These are phyloP conservation scores for Himalopsyche phryganea DNA, from an alignment of 1,140 invertebrate species.

Conservation along the genomic window DNA sequence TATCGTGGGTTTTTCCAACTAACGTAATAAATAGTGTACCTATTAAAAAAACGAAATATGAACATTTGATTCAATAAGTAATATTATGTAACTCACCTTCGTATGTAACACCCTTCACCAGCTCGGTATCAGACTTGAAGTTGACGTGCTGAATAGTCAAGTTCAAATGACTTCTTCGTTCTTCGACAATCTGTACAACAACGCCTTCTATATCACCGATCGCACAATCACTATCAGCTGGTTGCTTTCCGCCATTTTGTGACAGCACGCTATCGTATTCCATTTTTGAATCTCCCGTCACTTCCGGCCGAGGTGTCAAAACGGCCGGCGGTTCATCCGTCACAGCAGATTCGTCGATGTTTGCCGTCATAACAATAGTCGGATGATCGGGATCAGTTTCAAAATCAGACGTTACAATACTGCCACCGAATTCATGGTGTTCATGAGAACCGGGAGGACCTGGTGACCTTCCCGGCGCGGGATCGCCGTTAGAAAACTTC, in stretches of 20 bases:
- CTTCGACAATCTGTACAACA: conserved; percentile 6
- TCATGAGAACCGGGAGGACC: conserved; percentile 13
- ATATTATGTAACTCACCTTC: conserved; percentile 20
- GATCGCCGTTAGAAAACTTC: conserved; percentile 21
- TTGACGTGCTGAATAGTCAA: conserved; percentile 23
- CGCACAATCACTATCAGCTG: conserved; percentile 6
- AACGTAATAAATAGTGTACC: too few species aligned
- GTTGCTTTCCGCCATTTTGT: background rate
- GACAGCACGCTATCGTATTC: background rate
- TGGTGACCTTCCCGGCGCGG: conserved; percentile 28
- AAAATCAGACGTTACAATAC: conserved; percentile 2
- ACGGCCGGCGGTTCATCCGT: background rate
- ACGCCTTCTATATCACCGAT: conserved; percentile 12
- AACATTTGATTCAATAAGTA: too few species aligned
- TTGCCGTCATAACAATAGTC: background rate
- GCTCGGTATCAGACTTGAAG: conserved; percentile 24
- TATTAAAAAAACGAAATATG: too few species aligned
- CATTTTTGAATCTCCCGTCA: background rate
- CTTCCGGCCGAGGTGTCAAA: background rate
- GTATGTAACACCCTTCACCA: conserved; percentile 27
- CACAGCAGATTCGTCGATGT: background rate
- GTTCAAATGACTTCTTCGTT: conserved; percentile 15
- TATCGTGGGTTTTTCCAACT: too few species aligned
- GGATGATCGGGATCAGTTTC: conserved; percentile 11
- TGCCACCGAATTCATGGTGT: background rate